Evolutionary conservation across 1,140 invertebrate genomes (phyloP).

Genomic region (Drosophila serrata): DNA sequence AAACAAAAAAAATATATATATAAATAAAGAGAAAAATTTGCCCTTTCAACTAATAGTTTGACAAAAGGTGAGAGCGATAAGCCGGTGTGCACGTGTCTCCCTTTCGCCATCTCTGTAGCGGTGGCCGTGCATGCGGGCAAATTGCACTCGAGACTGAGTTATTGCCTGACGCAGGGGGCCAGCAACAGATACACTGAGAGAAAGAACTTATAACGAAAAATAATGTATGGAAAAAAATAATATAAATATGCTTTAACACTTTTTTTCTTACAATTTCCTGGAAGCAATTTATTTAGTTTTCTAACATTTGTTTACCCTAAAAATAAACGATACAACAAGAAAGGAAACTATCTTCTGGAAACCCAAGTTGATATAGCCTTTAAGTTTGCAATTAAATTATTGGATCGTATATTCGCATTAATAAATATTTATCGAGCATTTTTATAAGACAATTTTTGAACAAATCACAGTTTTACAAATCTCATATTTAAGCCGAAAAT

Average conservation of each 20-base stretch:
- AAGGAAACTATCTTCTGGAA: no score
- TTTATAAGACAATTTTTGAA: no score
- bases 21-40: constrained; percentile 18
- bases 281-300: no score
- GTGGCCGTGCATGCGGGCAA: constrained; percentile 50
- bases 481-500: no score
- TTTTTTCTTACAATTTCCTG: no score
- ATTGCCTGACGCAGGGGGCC: constrained; percentile 66
- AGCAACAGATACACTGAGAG: constrained; percentile 20
- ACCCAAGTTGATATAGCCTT: no score
- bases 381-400: no score
- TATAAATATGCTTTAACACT: neutral
- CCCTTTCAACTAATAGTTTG: constrained; percentile 63
- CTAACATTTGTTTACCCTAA: no score
- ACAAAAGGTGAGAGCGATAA: constrained; percentile 71
- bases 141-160: constrained; percentile 83
- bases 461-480: no score
- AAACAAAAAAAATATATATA: neutral
- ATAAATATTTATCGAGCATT: no score
- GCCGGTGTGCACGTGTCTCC: constrained; percentile 48
- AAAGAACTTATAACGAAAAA: neutral
- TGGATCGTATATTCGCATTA: no score
- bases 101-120: constrained; percentile 3
- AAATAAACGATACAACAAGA: no score
- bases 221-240: neutral